Evolutionary conservation across 2,113 vertebrate genomes (phyloP).

Genomic region (Panthera tigris): DNA sequence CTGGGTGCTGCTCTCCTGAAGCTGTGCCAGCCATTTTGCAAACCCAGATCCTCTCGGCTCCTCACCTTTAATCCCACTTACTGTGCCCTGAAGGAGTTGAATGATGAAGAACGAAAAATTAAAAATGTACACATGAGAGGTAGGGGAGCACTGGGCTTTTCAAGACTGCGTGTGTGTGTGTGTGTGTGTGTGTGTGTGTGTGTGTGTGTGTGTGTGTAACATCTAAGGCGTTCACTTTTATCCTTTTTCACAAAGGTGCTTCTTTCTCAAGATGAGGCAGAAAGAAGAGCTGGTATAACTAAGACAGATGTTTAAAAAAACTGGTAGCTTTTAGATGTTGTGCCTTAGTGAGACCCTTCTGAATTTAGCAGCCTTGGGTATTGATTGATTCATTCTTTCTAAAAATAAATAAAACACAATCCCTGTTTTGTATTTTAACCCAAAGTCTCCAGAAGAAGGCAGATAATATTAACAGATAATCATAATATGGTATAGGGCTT

Average conservation of each 20-base stretch:
- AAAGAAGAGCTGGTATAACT: conserved; percentile 2
- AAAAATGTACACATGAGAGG: conserved; percentile 96
- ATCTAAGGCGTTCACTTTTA: background rate
- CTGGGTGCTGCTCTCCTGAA: conserved; percentile 94
- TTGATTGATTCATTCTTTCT: conserved; percentile 22
- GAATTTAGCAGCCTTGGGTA: background rate
- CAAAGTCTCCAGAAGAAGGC: background rate
- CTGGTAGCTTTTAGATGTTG: background rate
- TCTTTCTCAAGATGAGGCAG: conserved; percentile 27
- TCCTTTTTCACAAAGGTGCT: conserved; percentile 5
- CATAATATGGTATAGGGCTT: background rate
- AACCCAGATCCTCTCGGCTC: conserved; percentile 91
- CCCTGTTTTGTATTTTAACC: background rate
- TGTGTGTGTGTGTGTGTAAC: background rate
- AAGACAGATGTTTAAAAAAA: background rate
- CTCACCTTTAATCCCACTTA: conserved; percentile 97
- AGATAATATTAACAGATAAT: background rate
- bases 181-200: background rate
- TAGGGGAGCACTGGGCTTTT: conserved; percentile 67
- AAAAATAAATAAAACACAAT: background rate
- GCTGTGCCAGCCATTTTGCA: conserved; percentile 99
- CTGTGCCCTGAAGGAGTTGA: conserved; percentile 94
- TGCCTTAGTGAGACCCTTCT: conserved; percentile 6
- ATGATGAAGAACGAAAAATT: conserved; percentile 93
- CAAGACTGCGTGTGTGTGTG: background rate